These are phyloP conservation scores for Lordiphosa collinella DNA, from an alignment of 1,140 invertebrate species.

Conservation along the genomic window DNA sequence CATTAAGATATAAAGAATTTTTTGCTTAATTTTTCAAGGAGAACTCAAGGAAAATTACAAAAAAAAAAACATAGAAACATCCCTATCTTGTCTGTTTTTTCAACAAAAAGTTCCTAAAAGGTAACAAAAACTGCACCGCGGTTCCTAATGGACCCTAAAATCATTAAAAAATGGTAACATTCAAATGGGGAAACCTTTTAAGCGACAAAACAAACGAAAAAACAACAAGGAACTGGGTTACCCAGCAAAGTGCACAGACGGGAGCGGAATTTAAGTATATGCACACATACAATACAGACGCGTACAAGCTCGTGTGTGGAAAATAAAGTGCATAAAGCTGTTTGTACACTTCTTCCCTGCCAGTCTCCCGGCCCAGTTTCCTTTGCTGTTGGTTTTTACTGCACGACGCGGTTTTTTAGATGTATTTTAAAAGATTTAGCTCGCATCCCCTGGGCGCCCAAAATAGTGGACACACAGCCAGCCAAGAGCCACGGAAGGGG, in stretches of 20 bases:
- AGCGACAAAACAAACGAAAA: slow-evolving; percentile 19
- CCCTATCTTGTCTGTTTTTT: too few relatives aligned
- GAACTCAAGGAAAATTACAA: too few relatives aligned
- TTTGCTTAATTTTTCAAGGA: too few relatives aligned
- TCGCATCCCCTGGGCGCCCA: slow-evolving; percentile 39
- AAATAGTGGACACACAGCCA: slow-evolving; percentile 49
- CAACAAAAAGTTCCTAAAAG: too few relatives aligned
- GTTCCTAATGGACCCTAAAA: too few relatives aligned
- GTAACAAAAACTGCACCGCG: not conserved
- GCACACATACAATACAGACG: too few relatives aligned
- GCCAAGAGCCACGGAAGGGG: too few relatives aligned
- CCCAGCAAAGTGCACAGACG: slow-evolving; percentile 60
- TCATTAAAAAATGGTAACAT: too few relatives aligned
- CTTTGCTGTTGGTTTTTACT: too few relatives aligned
- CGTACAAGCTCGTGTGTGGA: not conserved
- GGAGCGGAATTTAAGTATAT: slow-evolving; percentile 6
- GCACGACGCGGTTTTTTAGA: slow-evolving; percentile 54
- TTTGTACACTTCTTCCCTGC: slow-evolving; percentile 28
- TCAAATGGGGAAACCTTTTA: slow-evolving; percentile 52
- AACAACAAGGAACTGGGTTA: slow-evolving; percentile 59
- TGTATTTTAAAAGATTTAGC: slow-evolving; percentile 75
- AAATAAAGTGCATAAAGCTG: slow-evolving; percentile 61
- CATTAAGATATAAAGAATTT: too few relatives aligned
- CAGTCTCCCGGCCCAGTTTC: not conserved
- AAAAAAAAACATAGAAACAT: too few relatives aligned